phyloP scores from a whole-genome alignment of 2,797 vertebrate species.

The Atherinosoma microstoma region DNA sequence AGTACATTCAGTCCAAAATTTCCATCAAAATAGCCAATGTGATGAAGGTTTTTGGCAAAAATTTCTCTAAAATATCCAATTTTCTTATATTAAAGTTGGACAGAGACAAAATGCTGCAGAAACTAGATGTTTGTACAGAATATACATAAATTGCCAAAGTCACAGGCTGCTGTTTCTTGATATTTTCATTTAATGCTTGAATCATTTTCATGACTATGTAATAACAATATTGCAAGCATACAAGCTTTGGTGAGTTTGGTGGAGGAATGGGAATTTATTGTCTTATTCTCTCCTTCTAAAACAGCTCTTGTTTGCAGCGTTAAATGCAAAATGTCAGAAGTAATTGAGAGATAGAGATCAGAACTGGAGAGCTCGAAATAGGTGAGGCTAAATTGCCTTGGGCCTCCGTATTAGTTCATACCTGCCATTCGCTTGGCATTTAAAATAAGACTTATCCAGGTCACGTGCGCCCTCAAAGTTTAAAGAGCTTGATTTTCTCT shows the following conservation, averaged over 20 bases:
- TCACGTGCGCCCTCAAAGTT: slow-evolving; percentile 49
- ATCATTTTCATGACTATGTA: neutral
- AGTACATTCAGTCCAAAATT: neutral
- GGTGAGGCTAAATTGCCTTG: slow-evolving; percentile 42
- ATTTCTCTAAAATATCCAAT: neutral
- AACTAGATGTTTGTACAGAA: neutral
- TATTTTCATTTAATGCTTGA: neutral
- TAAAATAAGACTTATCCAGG: slow-evolving; percentile 47
- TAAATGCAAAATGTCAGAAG: slow-evolving; percentile 65
- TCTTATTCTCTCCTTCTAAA: too few relatives aligned
- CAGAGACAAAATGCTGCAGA: neutral
- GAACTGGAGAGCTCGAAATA: slow-evolving; percentile 33
- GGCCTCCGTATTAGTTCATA: slow-evolving; percentile 36
- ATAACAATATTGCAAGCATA: neutral
- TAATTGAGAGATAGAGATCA: slow-evolving; percentile 56
- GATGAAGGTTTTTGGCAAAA: neutral
- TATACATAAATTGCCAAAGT: neutral
- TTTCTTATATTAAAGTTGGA: too few relatives aligned
- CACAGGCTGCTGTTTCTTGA: neutral
- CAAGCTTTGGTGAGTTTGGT: neutral
- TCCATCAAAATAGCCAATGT: neutral
- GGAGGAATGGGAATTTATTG: neutral
- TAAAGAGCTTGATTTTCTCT: slow-evolving; percentile 60
- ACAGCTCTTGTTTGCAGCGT: slow-evolving; percentile 22
- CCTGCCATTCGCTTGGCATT: slow-evolving; percentile 49